Conservation (phyloP, 2,113 vertebrate genomes). For the Electrona antarctica region DNA sequence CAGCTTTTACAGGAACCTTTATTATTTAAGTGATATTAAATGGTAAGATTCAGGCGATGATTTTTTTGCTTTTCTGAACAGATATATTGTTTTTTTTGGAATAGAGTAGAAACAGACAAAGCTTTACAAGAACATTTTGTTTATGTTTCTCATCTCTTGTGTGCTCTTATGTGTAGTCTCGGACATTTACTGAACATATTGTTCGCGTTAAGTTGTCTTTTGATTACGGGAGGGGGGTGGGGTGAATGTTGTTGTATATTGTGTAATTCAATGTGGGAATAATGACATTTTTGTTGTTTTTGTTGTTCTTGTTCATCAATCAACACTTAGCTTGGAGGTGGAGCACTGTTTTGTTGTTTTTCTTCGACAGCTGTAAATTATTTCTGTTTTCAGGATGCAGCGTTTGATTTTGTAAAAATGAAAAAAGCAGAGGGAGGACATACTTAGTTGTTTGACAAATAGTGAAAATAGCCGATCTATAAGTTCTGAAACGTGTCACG, state of each 20-base stretch:
- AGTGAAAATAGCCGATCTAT: too few species aligned
- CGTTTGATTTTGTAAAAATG: conserved; percentile 6
- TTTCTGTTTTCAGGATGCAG: conserved; percentile 14
- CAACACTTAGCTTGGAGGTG: conserved; percentile 25
- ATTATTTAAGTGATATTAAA: neutral
- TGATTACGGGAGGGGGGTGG: conserved; percentile 40
- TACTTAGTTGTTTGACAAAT: too few species aligned
- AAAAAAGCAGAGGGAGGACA: neutral
- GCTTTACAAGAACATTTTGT: conserved; percentile 41
- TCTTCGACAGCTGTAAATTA: conserved; percentile 26
- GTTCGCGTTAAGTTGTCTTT: conserved; percentile 67
- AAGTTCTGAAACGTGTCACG: too few species aligned
- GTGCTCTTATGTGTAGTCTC: conserved; percentile 53
- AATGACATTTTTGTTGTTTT: conserved; percentile 56
- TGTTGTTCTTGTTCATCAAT: conserved; percentile 39
- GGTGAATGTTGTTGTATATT: conserved; percentile 51
- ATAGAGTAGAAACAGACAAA: conserved; percentile 25
- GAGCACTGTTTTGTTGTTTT: conserved; percentile 12
- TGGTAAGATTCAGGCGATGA: conserved; percentile 19
- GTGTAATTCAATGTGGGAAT: conserved; percentile 60
- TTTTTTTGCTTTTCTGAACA: conserved; percentile 1
- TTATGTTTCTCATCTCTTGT: conserved; percentile 40
- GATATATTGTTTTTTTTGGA: conserved; percentile 15
- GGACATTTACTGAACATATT: conserved; percentile 75
- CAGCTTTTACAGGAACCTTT: conserved; percentile 43